Evolutionary conservation across 2,797 vertebrate species (phyloP).

Genomic region (Babyrousa celebensis): DNA sequence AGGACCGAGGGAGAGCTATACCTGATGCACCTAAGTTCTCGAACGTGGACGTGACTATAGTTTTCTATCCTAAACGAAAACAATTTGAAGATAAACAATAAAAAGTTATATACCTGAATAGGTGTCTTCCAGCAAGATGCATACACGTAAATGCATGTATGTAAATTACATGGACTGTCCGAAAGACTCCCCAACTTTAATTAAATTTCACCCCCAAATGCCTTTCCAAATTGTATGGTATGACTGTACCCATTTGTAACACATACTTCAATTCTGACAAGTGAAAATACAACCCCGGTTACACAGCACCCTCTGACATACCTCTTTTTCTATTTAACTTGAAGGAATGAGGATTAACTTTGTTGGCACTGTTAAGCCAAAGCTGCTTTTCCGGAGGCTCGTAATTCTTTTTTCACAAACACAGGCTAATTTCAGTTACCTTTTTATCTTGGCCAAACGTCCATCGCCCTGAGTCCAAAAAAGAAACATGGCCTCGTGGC

Average conservation of each 20-base stretch:
- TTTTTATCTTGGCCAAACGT: conserved; percentile 42
- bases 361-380: neutral
- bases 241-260: neutral
- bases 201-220: neutral
- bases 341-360: neutral
- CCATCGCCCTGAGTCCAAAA: conserved; percentile 34
- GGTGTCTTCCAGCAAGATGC: neutral
- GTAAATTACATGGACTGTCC: neutral
- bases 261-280: conserved; percentile 26
- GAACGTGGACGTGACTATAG: neutral
- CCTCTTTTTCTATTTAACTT: neutral
- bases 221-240: neutral
- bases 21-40: neutral
- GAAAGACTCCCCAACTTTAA: neutral
- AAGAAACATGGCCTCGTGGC: neutral
- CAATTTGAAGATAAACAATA: neutral
- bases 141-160: neutral
- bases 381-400: neutral
- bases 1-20: neutral
- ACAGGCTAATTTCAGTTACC: neutral
- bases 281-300: neutral
- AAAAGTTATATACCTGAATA: neutral
- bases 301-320: neutral
- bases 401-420: neutral
- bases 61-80: neutral